Conservation (phyloP, 2,888 invertebrate species). For the Cheiracanthium punctorium region DNA sequence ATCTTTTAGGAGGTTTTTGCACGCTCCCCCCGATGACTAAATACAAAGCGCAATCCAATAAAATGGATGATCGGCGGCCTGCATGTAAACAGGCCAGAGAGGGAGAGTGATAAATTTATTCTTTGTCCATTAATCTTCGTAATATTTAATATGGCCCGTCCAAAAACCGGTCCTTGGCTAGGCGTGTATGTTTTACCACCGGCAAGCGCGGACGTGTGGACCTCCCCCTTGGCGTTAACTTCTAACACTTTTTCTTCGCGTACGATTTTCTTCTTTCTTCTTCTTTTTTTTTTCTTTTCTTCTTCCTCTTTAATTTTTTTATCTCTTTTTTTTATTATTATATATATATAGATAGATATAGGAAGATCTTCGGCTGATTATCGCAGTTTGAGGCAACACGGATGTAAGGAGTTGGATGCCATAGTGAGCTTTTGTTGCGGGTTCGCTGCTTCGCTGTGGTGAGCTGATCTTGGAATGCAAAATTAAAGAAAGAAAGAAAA, state of each 20-base stretch:
- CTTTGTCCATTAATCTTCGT: constrained; percentile 62
- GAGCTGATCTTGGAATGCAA: too few relatives aligned
- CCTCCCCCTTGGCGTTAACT: constrained; percentile 49
- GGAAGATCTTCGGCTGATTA: background rate
- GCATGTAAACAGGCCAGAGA: constrained; percentile 51
- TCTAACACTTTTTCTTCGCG: constrained; percentile 40
- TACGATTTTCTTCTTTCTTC: background rate
- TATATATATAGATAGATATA: background rate
- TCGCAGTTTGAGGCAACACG: background rate
- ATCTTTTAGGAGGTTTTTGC: too few relatives aligned
- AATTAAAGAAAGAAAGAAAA: too few relatives aligned
- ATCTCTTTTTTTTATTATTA: background rate
- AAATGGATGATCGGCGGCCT: constrained; percentile 42
- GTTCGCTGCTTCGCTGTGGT: background rate
- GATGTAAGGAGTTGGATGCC: background rate
- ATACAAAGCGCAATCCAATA: constrained; percentile 52
- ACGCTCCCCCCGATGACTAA: constrained; percentile 8
- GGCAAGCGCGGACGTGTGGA: constrained; percentile 42
- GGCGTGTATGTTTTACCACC: constrained; percentile 68
- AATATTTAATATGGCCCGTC: constrained; percentile 67
- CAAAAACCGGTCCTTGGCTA: constrained; percentile 39
- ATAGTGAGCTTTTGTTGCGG: background rate
- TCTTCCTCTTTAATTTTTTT: constrained; percentile 10
- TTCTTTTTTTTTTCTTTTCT: constrained; percentile 16
- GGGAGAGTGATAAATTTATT: constrained; percentile 64